Percentiles rank a stretch among this genome's conserved stretches.
These are phyloP conservation scores for Pteromalus puparum DNA, from an alignment of 1,140 invertebrate species.

Conservation along the genomic window DNA sequence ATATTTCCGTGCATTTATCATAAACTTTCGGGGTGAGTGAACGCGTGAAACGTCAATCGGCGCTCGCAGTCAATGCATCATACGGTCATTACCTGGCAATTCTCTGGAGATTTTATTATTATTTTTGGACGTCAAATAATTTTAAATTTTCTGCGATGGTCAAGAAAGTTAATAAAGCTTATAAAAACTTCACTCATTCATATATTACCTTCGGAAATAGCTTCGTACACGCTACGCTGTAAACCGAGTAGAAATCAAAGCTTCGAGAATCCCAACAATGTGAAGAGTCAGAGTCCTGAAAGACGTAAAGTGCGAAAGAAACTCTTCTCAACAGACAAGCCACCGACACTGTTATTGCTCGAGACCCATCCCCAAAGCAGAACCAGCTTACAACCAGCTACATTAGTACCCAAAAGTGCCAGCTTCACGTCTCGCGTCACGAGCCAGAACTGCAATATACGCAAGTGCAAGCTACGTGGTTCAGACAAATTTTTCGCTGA, in stretches of 20 bases:
- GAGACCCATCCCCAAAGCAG: background rate
- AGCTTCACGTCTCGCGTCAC: background rate
- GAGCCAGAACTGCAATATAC: background rate
- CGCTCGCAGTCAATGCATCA: slow-evolving; percentile 27
- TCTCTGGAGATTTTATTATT: background rate
- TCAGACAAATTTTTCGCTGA: background rate
- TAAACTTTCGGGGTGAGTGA: slow-evolving; percentile 21
- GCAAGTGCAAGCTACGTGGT: background rate
- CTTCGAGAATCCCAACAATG: background rate
- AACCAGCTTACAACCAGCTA: background rate
- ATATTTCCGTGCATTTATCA: slow-evolving; percentile 47
- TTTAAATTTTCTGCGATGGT: background rate
- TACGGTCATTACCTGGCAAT: slow-evolving; percentile 12
- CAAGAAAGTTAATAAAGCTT: too few species aligned
- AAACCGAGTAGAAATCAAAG: background rate
- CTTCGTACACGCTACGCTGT: background rate
- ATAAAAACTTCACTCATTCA: too few species aligned
- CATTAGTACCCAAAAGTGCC: background rate
- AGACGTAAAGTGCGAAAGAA: background rate
- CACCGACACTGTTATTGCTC: background rate
- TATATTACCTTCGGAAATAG: too few species aligned
- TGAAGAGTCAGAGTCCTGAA: background rate
- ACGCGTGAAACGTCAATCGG: slow-evolving; percentile 29
- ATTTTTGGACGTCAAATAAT: background rate
- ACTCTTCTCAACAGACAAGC: background rate